Conservation (phyloP, 2,113 vertebrate genomes). For the Martes martes region DNA sequence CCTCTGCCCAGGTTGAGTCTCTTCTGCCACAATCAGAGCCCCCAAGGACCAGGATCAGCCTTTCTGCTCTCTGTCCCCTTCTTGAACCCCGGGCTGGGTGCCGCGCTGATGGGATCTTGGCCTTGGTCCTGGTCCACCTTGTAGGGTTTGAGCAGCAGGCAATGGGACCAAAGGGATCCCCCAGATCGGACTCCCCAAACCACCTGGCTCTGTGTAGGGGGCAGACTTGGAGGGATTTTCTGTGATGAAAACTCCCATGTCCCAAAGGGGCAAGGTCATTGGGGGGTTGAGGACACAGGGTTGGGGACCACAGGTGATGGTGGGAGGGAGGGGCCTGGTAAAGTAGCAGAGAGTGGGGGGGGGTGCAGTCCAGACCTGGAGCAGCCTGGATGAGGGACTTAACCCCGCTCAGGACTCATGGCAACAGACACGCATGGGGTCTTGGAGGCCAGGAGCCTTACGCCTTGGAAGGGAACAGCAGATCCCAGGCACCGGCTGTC, state of each 20-base stretch:
- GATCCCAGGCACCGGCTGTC: neutral
- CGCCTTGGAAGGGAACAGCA: neutral
- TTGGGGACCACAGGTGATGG: neutral
- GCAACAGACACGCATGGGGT: neutral
- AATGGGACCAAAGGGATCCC: neutral
- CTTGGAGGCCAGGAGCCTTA: neutral
- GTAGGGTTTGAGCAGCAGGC: neutral
- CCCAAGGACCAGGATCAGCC: no score
- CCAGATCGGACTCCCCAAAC: neutral
- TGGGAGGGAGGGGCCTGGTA: neutral
- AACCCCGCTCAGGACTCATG: accelerated
- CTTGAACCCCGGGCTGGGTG: neutral
- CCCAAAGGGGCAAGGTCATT: neutral
- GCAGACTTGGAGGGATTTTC: neutral
- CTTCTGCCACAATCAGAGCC: neutral
- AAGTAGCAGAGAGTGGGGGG: neutral
- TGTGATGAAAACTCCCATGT: neutral
- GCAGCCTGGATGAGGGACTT: no score
- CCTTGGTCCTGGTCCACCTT: neutral
- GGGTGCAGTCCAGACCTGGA: neutral
- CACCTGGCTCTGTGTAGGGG: neutral
- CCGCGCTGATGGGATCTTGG: neutral
- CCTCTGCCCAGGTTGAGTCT: neutral
- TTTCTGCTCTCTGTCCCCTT: neutral
- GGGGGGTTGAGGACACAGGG: neutral